Evolutionary conservation across 2,888 invertebrate genomes (phyloP).

Genomic region (Hypercompe scribonia): DNA sequence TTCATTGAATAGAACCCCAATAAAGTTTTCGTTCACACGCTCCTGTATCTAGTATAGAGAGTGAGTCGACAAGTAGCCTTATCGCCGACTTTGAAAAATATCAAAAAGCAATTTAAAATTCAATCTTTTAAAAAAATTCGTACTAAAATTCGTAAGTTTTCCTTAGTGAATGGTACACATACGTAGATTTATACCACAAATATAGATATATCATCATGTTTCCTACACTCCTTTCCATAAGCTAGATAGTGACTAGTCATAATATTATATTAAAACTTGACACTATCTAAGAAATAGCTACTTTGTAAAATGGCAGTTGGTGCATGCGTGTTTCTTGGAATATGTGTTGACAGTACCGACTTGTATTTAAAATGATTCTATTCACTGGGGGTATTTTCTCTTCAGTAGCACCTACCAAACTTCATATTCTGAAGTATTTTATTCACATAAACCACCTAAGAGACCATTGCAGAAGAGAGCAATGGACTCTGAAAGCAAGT

Average conservation of each 20-base stretch:
- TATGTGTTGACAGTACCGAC: neutral
- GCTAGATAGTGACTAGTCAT: neutral
- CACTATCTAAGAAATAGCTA: neutral
- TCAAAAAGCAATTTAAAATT: no score
- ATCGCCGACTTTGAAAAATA: no score
- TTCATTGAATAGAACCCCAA: no score
- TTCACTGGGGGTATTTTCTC: neutral
- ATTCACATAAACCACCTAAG: neutral
- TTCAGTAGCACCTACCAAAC: neutral
- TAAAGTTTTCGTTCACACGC: no score
- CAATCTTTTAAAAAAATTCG: no score
- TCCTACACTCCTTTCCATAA: neutral
- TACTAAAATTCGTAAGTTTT: no score
- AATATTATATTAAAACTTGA: neutral
- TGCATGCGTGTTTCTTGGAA: conserved; percentile 1
- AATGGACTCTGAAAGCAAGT: neutral
- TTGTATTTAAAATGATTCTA: neutral
- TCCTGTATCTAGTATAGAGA: no score
- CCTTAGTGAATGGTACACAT: no score
- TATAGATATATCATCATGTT: no score
- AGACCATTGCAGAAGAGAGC: neutral
- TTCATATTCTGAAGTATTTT: neutral
- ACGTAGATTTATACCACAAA: no score
- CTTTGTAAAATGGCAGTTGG: neutral
- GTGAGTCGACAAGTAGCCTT: no score